Evolutionary conservation across 53 echinoderm and acorn worm genomes (phyloP).

Genomic region (Paracentrotus lividus): DNA sequence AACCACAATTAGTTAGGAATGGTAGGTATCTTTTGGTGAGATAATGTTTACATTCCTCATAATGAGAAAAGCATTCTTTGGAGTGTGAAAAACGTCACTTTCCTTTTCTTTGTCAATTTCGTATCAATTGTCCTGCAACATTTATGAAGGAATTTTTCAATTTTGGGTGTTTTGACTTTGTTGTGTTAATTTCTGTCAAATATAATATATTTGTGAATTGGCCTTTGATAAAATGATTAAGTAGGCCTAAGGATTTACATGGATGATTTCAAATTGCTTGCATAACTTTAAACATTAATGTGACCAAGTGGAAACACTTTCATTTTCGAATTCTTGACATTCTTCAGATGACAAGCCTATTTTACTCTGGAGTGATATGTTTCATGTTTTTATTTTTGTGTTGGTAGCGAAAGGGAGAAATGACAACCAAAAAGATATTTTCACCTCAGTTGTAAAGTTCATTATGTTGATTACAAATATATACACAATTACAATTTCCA

Average conservation of each 20-base stretch:
- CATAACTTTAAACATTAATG: not conserved
- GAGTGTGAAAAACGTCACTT: not conserved
- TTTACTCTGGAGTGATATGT: not conserved
- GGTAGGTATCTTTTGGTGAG: slow-evolving; percentile 11
- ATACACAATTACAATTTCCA: no score
- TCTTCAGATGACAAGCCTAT: not conserved
- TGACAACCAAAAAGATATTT: not conserved
- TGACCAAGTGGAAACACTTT: not conserved
- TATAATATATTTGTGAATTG: not conserved
- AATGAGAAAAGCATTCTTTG: not conserved
- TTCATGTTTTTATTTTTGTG: not conserved
- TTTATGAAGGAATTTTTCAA: not conserved
- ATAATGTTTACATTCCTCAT: not conserved
- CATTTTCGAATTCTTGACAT: not conserved
- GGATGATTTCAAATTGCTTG: no score
- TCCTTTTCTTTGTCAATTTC: not conserved
- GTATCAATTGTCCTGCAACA: not conserved
- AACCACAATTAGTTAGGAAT: slow-evolving; percentile 3
- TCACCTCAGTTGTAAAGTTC: no score
- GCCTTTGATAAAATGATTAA: not conserved
- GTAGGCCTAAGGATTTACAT: no score
- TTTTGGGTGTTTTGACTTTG: not conserved
- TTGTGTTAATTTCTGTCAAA: not conserved
- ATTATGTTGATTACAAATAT: no score
- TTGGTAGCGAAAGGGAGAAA: not conserved